Base-by-base conservation (phyloP, 1,140 invertebrate genomes). In the Sminthurinus signatus region DNA sequence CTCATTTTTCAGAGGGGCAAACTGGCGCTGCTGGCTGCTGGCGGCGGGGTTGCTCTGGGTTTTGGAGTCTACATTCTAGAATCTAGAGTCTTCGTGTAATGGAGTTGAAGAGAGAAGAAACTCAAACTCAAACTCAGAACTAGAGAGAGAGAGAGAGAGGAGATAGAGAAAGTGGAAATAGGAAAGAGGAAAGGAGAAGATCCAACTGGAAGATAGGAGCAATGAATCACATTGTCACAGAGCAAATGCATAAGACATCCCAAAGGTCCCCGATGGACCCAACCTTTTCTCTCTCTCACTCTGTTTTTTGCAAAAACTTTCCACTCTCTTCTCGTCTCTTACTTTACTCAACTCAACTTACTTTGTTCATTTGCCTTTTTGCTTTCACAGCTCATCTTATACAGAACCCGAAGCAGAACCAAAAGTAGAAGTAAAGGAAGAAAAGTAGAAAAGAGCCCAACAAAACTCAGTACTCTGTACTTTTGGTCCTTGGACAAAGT, bases 221-320 rank as follows among this genome's bases (percentile, higher is more conserved):
- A 61, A 69, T 69, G 67, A 69, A 69, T 69, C 67, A 69, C 59
- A 55, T 65, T 69, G 67, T 69, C 67, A 69, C 67, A 69, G 21
- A 56, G 44, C 52, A 69, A 69, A 69, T 69, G 67, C 67, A 65
- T 62, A 62, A 52, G 58, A 60, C 58, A 62, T 59, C 58, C 50
- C 60, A 64, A 62, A 62, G 46, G 67, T 69, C 67, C 62, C 67
- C 52, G 55, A 62, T 65, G 67, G 65, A n/a, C n/a, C n/a, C 67
- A 59, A 69, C 52, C 51, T 55, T 51, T 55, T 43, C 62, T n/a
- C n/a, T n/a, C n/a, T n/a, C n/a, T n/a, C n/a, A 36, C 32, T 36
- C 32, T 36, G 15, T 36, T 15, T n/a, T n/a, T 56, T n/a, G 69
- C 54, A 64, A 65, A 55, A 39, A 32, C 52, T 42, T 31, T 39